These are phyloP conservation scores for Acridotheres tristis DNA, from an alignment of 2,797 vertebrate species.

Conservation along the genomic window DNA sequence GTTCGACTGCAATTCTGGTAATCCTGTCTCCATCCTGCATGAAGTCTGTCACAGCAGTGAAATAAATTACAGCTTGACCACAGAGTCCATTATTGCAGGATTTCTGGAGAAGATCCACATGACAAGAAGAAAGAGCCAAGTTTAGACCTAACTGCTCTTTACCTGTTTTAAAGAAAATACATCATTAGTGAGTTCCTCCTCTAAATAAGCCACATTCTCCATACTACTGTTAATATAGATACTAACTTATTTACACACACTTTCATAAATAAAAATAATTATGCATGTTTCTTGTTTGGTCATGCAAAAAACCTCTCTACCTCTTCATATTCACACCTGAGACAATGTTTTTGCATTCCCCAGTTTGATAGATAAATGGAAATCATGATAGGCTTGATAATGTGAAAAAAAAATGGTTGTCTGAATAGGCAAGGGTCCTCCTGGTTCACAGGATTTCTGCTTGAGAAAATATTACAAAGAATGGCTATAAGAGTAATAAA, in stretches of 20 bases:
- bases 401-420: not conserved
- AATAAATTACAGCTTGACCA: constrained; percentile 76
- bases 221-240: not conserved
- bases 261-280: not conserved
- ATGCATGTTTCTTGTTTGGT: not conserved
- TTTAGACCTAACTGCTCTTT: constrained; percentile 76
- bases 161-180: constrained; percentile 73
- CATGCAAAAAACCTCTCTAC: not conserved
- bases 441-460: not conserved
- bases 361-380: not conserved
- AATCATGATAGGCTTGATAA: not conserved
- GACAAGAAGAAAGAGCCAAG: constrained; percentile 87
- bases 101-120: constrained; percentile 76
- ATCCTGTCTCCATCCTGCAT: constrained; percentile 81
- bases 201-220: not conserved
- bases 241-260: not conserved
- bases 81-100: constrained; percentile 80
- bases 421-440: not conserved
- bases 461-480: not conserved
- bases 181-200: not conserved
- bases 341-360: not conserved
- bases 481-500: not conserved
- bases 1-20: constrained; percentile 77
- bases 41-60: constrained; percentile 84
- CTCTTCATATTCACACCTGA: not conserved